Percentiles rank a stretch among this genome's conserved stretches.
These are phyloP conservation scores for Metallyticus violacea DNA, from an alignment of 2,888 invertebrate genomes.

Conservation along the genomic window DNA sequence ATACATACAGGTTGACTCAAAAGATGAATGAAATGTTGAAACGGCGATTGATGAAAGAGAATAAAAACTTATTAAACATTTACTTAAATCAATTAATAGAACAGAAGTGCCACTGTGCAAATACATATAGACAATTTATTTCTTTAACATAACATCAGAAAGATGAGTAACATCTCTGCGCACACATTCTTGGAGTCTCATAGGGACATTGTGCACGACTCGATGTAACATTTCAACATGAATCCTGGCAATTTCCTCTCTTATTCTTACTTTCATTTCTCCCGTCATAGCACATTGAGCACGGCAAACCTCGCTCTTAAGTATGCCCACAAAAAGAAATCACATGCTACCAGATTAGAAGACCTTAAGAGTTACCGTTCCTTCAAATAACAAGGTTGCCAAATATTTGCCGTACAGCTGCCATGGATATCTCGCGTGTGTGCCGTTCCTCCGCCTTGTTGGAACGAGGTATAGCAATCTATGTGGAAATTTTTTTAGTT, in stretches of 20 bases:
- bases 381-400: not conserved
- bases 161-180: not conserved
- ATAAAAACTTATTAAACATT: too few relatives aligned
- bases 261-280: not conserved
- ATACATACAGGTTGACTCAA: too few relatives aligned
- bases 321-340: not conserved
- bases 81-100: too few relatives aligned
- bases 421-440: not conserved
- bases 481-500: not conserved
- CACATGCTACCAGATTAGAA: not conserved
- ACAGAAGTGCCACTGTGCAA: too few relatives aligned
- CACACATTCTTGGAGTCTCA: not conserved
- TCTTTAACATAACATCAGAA: not conserved
- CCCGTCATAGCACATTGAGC: not conserved
- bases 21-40: too few relatives aligned
- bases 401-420: not conserved
- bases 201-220: not conserved
- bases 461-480: not conserved
- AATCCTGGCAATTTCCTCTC: not conserved
- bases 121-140: too few relatives aligned
- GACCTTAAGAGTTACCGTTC: not conserved
- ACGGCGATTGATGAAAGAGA: too few relatives aligned
- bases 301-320: not conserved
- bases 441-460: not conserved
- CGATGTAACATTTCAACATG: not conserved